A percentile compares a stretch with the other conserved stretches of the same genome.
Conservation (phyloP, 35 echinoderm and acorn worm genomes). For the Lytechinus variegatus region DNA sequence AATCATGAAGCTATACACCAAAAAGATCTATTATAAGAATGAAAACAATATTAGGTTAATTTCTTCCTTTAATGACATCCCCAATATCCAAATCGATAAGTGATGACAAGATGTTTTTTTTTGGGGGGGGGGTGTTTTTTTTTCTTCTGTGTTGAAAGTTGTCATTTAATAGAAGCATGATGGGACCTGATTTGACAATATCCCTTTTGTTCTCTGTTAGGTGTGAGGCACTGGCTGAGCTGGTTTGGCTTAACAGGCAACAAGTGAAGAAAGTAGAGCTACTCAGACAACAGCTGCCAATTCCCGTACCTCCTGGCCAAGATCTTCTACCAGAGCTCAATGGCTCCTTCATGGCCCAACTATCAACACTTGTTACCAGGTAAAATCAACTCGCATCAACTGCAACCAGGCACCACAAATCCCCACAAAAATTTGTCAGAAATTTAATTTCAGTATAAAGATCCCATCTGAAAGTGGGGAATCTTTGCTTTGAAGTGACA, state of each 20-base stretch:
- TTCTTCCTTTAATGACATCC: too few relatives aligned
- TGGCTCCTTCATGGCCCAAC: conserved; percentile 82
- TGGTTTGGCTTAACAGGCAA: conserved; percentile 96
- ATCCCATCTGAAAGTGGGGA: too few relatives aligned
- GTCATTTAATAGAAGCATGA: background rate
- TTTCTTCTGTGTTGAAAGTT: background rate
- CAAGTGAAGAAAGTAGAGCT: conserved; percentile 93
- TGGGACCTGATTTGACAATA: background rate
- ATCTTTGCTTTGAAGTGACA: too few relatives aligned
- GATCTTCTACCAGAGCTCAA: conserved; percentile 84
- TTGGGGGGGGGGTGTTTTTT: too few relatives aligned
- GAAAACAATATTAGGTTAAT: too few relatives aligned
- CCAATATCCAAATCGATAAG: too few relatives aligned
- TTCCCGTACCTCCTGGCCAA: conserved; percentile 69
- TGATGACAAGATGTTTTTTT: too few relatives aligned
- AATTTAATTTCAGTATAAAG: too few relatives aligned
- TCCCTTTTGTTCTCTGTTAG: background rate
- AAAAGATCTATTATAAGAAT: too few relatives aligned
- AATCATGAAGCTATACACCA: too few relatives aligned
- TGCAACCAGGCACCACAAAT: too few relatives aligned
- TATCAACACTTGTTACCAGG: conserved; percentile 95
- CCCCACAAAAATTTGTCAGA: too few relatives aligned
- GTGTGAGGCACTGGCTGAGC: conserved; percentile 94
- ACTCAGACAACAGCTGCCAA: conserved; percentile 86
- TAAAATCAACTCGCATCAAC: background rate